A percentile compares a stretch with the other conserved stretches of the same genome.
phyloP scores from a whole-genome alignment of 2,797 vertebrate genomes.

The Eulemur mongoz region DNA sequence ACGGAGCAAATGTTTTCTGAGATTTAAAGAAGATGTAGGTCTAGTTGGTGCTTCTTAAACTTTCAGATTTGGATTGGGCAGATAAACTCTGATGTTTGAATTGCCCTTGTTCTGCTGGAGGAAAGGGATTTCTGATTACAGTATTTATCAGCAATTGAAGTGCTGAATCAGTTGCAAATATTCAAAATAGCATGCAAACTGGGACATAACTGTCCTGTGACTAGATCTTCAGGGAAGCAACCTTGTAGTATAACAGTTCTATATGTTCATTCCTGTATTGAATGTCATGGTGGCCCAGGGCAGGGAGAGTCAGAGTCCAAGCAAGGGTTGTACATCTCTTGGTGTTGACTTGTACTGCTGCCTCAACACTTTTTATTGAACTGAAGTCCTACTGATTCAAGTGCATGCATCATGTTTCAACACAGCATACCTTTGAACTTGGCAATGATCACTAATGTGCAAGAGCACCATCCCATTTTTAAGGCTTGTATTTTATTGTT shows the following conservation, averaged over 20 bases:
- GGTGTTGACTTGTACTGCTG: background rate
- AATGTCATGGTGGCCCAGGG: background rate
- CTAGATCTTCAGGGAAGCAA: background rate
- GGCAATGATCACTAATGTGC: background rate
- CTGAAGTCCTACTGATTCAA: background rate
- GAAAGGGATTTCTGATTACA: slow-evolving; percentile 44
- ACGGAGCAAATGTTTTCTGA: background rate
- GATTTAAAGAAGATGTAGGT: background rate
- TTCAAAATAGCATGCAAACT: slow-evolving; percentile 53
- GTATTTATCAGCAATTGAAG: slow-evolving; percentile 37
- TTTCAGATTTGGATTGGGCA: background rate
- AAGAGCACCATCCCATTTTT: background rate
- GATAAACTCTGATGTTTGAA: background rate
- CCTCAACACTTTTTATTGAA: background rate
- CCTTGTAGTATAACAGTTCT: background rate
- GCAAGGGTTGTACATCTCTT: background rate
- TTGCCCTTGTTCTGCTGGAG: slow-evolving; percentile 13
- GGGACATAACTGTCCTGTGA: background rate
- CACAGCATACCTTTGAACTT: background rate
- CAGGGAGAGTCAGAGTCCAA: background rate
- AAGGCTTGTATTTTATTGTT: background rate
- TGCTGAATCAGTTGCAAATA: slow-evolving; percentile 51
- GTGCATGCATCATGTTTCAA: background rate
- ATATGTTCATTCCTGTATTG: background rate
- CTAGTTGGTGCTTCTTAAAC: background rate